Percentiles rank a stretch among this genome's conserved stretches.
Conservation (phyloP, 2,797 vertebrate species). For the Scarus forsteni region DNA sequence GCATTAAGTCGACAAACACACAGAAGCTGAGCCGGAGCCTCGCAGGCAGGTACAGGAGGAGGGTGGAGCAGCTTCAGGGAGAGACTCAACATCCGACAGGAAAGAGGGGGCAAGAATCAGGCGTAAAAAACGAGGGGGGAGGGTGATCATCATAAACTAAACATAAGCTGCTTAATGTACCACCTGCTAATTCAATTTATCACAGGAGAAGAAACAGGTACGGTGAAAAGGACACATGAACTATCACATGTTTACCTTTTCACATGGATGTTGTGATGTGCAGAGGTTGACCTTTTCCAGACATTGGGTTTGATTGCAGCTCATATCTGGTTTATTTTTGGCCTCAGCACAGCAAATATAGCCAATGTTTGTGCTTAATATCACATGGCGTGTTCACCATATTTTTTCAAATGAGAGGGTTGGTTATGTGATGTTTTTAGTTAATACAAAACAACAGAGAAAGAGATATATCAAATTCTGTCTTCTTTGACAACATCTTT, state of each 20-base stretch:
- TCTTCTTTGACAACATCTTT: no score
- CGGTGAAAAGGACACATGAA: conserved; percentile 46
- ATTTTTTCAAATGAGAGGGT: conserved; percentile 3
- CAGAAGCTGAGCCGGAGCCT: conserved; percentile 45
- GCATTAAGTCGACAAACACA: conserved; percentile 79
- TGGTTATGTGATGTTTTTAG: neutral
- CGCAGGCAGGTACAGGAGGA: conserved; percentile 70
- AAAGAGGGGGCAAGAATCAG: conserved; percentile 34
- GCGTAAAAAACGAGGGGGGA: conserved; percentile 18
- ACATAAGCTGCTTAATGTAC: conserved; percentile 76
- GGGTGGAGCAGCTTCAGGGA: conserved; percentile 65
- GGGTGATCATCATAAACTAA: conserved; percentile 62
- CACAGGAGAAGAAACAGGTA: conserved; percentile 55
- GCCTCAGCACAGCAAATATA: neutral
- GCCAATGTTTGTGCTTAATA: conserved; percentile 4
- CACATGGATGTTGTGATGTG: conserved; percentile 27
- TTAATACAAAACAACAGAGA: neutral
- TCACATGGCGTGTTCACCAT: neutral
- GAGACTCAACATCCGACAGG: conserved; percentile 52
- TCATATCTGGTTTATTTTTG: conserved; percentile 11
- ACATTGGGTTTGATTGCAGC: conserved; percentile 36
- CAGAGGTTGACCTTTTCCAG: conserved; percentile 57
- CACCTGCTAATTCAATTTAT: conserved; percentile 68
- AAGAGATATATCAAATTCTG: neutral
- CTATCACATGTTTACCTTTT: conserved; percentile 44